Conservation (phyloP, 2,797 vertebrate genomes). For the Diglossa cyanea region DNA sequence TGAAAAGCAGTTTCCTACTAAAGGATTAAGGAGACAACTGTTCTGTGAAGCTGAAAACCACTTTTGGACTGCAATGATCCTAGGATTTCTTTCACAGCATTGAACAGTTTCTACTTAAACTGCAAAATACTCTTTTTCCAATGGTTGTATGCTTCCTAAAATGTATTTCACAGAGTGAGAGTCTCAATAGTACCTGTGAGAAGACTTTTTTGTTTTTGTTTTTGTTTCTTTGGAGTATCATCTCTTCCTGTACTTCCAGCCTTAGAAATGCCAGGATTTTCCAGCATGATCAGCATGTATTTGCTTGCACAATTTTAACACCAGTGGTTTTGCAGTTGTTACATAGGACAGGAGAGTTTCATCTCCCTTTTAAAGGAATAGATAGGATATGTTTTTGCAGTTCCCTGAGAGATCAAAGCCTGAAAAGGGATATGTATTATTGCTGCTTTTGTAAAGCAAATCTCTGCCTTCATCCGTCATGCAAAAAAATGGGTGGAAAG, state of each 20-base stretch:
- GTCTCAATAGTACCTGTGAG: not conserved
- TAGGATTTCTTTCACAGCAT: rapidly evolving
- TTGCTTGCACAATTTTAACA: not conserved
- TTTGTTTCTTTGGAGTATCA: not conserved
- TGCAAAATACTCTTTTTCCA: not conserved
- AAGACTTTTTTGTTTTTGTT: not conserved
- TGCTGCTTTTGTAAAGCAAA: not conserved
- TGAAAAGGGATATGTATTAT: not conserved
- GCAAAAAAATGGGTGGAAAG: not conserved
- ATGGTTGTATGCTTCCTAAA: not conserved
- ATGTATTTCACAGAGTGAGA: not conserved
- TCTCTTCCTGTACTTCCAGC: not conserved
- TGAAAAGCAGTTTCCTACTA: not conserved
- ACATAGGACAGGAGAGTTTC: not conserved
- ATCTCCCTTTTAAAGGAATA: not conserved
- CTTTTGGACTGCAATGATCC: not conserved
- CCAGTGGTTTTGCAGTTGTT: not conserved
- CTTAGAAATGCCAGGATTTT: not conserved
- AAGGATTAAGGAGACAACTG: not conserved
- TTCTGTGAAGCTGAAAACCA: not conserved
- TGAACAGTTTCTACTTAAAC: not conserved
- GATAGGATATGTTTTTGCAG: not conserved
- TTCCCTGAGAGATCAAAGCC: not conserved
- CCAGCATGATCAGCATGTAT: not conserved
- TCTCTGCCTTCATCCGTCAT: not conserved